Conservation (phyloP, 2,888 invertebrate genomes). For the Peribatodes rhomboidaria region DNA sequence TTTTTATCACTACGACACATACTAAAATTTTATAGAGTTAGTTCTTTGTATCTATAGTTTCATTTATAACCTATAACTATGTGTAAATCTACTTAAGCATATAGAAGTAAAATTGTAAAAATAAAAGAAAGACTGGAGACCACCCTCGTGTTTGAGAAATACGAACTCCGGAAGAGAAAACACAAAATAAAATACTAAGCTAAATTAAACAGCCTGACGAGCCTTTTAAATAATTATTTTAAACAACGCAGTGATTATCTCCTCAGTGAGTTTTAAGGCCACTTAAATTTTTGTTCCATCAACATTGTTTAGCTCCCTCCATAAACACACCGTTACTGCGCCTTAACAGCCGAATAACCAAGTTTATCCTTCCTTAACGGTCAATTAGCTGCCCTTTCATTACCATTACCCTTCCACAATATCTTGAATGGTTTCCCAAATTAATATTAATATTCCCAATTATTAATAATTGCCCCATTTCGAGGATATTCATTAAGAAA, state of each 20-base stretch:
- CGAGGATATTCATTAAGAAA: constrained; percentile 10
- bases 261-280: neutral
- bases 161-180: too few species aligned
- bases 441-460: constrained; percentile 22
- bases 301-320: neutral
- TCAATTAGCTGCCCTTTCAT: constrained; percentile 25
- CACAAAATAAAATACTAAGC: too few species aligned
- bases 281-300: constrained; percentile 4
- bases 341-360: constrained; percentile 15
- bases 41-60: too few species aligned
- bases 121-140: too few species aligned
- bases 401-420: constrained; percentile 26
- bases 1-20: too few species aligned
- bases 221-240: neutral
- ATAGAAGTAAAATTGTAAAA: too few species aligned
- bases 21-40: too few species aligned
- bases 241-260: too few species aligned
- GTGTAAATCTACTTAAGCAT: too few species aligned
- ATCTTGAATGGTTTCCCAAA: constrained; percentile 17
- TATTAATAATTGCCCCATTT: constrained; percentile 7
- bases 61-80: too few species aligned
- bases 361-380: constrained; percentile 20
- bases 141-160: too few species aligned
- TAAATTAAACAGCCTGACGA: neutral
- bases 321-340: constrained; percentile 1